A percentile compares a stretch with the other conserved stretches of the same genome.
phyloP scores from a whole-genome alignment of 2,888 invertebrate species.

The Argynnis bischoffii region DNA sequence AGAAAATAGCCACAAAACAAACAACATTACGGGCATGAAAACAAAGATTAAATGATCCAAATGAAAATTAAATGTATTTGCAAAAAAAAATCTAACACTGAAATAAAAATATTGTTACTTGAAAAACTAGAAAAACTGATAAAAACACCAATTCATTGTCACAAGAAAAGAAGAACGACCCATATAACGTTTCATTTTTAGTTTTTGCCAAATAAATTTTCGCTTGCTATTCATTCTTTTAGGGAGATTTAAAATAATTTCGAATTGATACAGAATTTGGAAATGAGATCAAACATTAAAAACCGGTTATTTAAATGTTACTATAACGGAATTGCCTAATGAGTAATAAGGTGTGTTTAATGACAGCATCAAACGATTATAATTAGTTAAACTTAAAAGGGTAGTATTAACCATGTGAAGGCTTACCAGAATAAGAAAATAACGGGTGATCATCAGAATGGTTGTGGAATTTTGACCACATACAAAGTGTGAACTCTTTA shows the following conservation, averaged over 20 bases:
- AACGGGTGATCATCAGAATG: constrained; percentile 92
- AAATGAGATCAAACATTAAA: constrained; percentile 11
- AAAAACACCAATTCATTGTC: too few species aligned
- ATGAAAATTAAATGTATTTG: too few species aligned
- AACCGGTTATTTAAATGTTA: constrained; percentile 20
- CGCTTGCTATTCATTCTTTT: too few species aligned
- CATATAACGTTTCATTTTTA: too few species aligned
- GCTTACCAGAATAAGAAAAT: constrained; percentile 90
- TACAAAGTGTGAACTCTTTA: constrained; percentile 92
- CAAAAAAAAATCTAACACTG: too few species aligned
- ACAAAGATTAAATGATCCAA: too few species aligned
- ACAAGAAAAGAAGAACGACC: too few species aligned
- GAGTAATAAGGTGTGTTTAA: neutral
- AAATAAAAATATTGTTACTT: too few species aligned
- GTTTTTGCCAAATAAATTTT: too few species aligned
- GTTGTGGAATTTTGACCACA: constrained; percentile 92
- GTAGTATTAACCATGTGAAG: neutral
- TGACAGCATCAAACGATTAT: neutral
- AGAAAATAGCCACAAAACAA: too few species aligned
- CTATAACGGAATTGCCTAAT: neutral
- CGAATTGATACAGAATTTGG: constrained; percentile 5
- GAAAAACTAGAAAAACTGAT: too few species aligned
- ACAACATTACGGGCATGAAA: too few species aligned
- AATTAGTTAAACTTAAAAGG: neutral
- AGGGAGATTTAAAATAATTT: neutral